Evolutionary conservation across 2,113 vertebrate species (phyloP).

Genomic region (Toxotes jaculatrix): DNA sequence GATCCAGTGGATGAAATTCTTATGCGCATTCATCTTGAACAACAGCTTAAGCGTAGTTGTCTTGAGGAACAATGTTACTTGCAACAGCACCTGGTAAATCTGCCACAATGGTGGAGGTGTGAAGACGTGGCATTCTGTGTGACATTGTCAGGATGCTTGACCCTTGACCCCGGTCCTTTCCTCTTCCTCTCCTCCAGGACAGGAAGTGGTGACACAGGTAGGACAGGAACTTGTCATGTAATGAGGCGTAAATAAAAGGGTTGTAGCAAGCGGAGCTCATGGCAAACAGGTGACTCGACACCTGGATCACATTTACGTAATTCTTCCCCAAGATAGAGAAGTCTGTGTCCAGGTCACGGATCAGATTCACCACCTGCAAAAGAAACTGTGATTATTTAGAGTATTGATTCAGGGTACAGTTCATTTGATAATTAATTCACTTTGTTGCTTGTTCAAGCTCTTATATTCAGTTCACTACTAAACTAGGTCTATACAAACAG

Average conservation of each 20-base stretch:
- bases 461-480: background rate
- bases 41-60: slow-evolving; percentile 42
- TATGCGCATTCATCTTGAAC: background rate
- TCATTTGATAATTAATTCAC: background rate
- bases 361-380: slow-evolving; percentile 81
- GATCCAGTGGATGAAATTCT: background rate
- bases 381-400: background rate
- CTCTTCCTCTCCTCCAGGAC: slow-evolving; percentile 21
- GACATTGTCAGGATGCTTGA: slow-evolving; percentile 63
- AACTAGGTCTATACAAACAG: background rate
- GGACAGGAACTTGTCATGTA: slow-evolving; percentile 80
- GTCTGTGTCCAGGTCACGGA: slow-evolving; percentile 82
- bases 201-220: slow-evolving; percentile 65
- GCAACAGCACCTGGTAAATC: slow-evolving; percentile 47
- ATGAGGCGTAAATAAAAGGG: slow-evolving; percentile 85
- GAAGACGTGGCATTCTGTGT: slow-evolving; percentile 36
- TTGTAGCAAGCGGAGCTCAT: slow-evolving; percentile 87
- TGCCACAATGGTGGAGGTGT: slow-evolving; percentile 39
- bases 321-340: slow-evolving; percentile 81
- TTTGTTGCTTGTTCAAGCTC: background rate
- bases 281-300: slow-evolving; percentile 83
- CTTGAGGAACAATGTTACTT: slow-evolving; percentile 8
- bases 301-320: slow-evolving; percentile 84
- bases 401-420: background rate
- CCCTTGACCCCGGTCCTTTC: slow-evolving; percentile 37